Conservation (phyloP, 2,797 vertebrate genomes). For the Chelidonichthys spinosus region DNA sequence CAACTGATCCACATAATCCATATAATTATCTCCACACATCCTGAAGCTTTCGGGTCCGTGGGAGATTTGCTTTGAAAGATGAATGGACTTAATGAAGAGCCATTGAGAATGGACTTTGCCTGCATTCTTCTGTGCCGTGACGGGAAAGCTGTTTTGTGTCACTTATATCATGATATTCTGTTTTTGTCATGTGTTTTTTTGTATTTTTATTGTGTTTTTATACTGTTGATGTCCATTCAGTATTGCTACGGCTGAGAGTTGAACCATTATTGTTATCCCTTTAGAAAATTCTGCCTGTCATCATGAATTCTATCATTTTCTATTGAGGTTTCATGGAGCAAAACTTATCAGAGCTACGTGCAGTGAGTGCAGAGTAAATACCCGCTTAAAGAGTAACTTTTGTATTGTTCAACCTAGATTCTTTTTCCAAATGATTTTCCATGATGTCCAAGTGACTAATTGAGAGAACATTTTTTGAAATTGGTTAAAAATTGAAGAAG, state of each 20-base stretch:
- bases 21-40: slow-evolving; percentile 34
- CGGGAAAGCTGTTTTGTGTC: slow-evolving; percentile 38
- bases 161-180: slow-evolving; percentile 54
- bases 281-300: background rate
- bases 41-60: slow-evolving; percentile 32
- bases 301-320: background rate
- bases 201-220: slow-evolving; percentile 27
- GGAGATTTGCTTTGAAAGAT: slow-evolving; percentile 80
- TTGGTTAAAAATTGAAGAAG: too few species aligned
- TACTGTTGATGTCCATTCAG: slow-evolving; percentile 41
- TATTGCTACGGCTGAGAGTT: slow-evolving; percentile 46
- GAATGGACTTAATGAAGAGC: slow-evolving; percentile 64
- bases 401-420: too few species aligned
- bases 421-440: too few species aligned
- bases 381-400: background rate
- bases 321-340: background rate
- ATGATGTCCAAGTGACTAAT: too few species aligned
- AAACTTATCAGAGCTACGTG: background rate
- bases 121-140: slow-evolving; percentile 53
- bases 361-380: slow-evolving; percentile 15
- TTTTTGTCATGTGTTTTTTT: slow-evolving; percentile 51
- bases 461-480: too few species aligned
- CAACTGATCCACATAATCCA: slow-evolving; percentile 17
- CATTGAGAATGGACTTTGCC: slow-evolving; percentile 44
- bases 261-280: slow-evolving; percentile 22